Conservation (phyloP, 1,140 invertebrate genomes). For the Hyposmocoma kahamanoa region DNA sequence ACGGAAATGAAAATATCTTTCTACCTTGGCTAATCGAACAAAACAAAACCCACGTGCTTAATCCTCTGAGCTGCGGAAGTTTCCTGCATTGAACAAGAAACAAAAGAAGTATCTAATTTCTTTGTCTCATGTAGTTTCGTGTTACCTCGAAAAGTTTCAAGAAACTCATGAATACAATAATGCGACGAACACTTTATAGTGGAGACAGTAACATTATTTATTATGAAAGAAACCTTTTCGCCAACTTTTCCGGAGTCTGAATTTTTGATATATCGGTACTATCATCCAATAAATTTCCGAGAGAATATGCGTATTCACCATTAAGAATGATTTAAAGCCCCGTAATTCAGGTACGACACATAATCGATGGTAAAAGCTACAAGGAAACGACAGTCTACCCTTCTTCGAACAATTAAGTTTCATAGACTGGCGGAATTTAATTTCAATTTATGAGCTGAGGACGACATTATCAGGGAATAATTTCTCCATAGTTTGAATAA, state of each 20-base stretch:
- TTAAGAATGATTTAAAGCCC: slow-evolving; percentile 49
- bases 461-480: too few relatives aligned
- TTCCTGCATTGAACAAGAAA: too few relatives aligned
- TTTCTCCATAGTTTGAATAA: too few relatives aligned
- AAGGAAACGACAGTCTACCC: slow-evolving; percentile 15
- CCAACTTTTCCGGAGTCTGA: not conserved
- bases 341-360: slow-evolving; percentile 37
- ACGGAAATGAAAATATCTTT: too few relatives aligned
- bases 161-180: too few relatives aligned
- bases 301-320: slow-evolving; percentile 50
- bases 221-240: not conserved
- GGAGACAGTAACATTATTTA: not conserved
- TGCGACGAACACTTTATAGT: too few relatives aligned
- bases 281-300: slow-evolving; percentile 43
- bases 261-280: slow-evolving; percentile 37
- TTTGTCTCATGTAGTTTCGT: too few relatives aligned
- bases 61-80: too few relatives aligned
- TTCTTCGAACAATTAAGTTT: slow-evolving; percentile 2
- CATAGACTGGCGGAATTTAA: not conserved
- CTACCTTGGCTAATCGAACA: too few relatives aligned
- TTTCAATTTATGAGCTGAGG: not conserved
- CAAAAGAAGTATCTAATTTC: too few relatives aligned
- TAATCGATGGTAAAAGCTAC: slow-evolving; percentile 38
- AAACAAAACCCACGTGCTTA: too few relatives aligned
- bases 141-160: too few relatives aligned